Evolutionary conservation across 37 sponge, comb jelly and placozoan species (phyloP), one percentile per base, ranked within the genome.

Genomic region (Hexactinellida sp.): DNA sequence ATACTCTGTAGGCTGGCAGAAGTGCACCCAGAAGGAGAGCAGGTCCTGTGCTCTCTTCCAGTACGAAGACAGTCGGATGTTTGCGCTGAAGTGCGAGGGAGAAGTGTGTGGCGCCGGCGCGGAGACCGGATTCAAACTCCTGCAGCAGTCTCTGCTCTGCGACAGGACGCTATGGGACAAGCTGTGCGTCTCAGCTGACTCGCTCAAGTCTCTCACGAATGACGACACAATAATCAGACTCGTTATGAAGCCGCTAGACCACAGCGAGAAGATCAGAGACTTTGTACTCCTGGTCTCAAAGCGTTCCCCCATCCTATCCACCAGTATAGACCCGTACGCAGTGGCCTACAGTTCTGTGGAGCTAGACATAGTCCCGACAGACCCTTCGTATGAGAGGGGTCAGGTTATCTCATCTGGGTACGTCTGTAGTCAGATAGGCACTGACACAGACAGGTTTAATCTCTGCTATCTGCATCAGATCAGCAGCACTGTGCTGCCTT

Each of bases 351-450:
- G 82, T 76, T 88, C 88, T 24, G 88, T 88, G 1, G 76, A 63
- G 24, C 36, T 28, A 84, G 41, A 54, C 0, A 37, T 83, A 35
- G 1, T 88, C 25, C 88, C 88, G n/a, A 54, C 52, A 24, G 41
- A 84, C 36, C 36, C 38, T 7, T 37, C 36, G 47, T 88, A 88
- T 28, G 47, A 84, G 16, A 38, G 88, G 84, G 84, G 85, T 0
- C 84, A 88, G 88, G 88, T 88, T 23, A 84, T 88, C 0, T 88
- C 88, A 19, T 88, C 88, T 28, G 88, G 88, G 0, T 88, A 88
- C 85, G 38, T 88, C 37, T 38, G 84, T 30, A 63, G 38, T 3
- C 1, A 37, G 10, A 3, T 38, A 0, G 34, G 24, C 37, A 38
- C 0, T 37, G 51, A 63, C 7, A n/a, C n/a, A 54, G 24, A 0